phyloP scores from a whole-genome alignment of 1,140 invertebrate genomes.

The Wiebesia pumilae region DNA sequence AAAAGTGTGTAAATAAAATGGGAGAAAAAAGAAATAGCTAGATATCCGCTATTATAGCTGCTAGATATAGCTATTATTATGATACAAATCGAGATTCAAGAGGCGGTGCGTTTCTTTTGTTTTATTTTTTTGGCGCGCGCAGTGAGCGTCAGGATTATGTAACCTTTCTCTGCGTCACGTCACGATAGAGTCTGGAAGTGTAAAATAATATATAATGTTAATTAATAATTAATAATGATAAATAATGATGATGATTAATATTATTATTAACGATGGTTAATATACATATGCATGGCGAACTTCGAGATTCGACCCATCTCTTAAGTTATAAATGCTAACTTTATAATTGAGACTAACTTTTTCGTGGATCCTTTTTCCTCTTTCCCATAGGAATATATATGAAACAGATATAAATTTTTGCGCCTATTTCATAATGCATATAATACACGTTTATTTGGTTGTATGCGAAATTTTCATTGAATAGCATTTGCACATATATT shows the following conservation, averaged over 20 bases:
- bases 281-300: constrained; percentile 56
- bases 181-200: constrained; percentile 57
- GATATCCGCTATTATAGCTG: constrained; percentile 32
- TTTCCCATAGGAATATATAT: constrained; percentile 17
- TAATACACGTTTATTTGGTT: not conserved
- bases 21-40: constrained; percentile 61
- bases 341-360: constrained; percentile 64
- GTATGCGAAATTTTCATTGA: constrained; percentile 7
- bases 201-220: constrained; percentile 71
- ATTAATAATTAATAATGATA: constrained; percentile 62
- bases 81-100: constrained; percentile 52
- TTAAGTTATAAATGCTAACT: constrained; percentile 64
- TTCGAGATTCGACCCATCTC: constrained; percentile 63
- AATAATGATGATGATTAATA: constrained; percentile 64
- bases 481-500: constrained; percentile 12
- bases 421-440: constrained; percentile 1
- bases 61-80: constrained; percentile 25
- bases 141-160: constrained; percentile 50
- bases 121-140: constrained; percentile 24
- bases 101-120: constrained; percentile 42
- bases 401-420: constrained; percentile 21
- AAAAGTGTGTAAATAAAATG: constrained; percentile 66
- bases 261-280: constrained; percentile 57
- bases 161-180: constrained; percentile 51
- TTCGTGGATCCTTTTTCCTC: constrained; percentile 56